Evolutionary conservation across 2,797 vertebrate species (phyloP), one percentile per base, ranked within the genome.

Genomic region (Bovichtus variegatus): DNA sequence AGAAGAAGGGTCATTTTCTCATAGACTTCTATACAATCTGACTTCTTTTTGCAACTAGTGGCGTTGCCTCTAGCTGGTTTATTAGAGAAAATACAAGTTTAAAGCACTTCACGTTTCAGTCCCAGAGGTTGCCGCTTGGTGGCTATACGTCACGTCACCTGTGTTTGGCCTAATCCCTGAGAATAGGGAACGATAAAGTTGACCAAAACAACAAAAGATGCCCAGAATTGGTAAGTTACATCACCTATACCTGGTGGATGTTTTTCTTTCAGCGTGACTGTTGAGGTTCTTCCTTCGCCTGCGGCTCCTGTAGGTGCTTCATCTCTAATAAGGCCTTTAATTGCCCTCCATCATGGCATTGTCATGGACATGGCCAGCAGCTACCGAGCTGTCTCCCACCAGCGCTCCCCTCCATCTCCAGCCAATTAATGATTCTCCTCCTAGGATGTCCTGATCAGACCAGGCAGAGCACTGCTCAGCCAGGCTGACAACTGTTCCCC

Each of bases 341-440:
- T 89, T 87, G 78, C 62, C 70, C 57, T 41, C 79, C 86, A 84
- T 81, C 77, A 72, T 76, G 82, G 63, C 72, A 74, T 51, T 59
- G 61, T 88, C 70, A 74, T 72, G 61, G 70, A 81, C 82, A 62
- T 64, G 41, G 54, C 75, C 70, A 41, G 73, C 66, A 72, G 81
- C 79, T 74, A 29, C 61, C 63, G 62, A 84, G 81, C 73, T 13
- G 66, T 61, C 80, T 78, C 75, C 72, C 87, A 60, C 54, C 63
- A 41, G 61, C 47, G 62, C 54, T 63, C 61, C 74, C 41, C 64
- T 80, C 77, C 87, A 87, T 89, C 89, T 87, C 73, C 49, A 92
- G 91, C 91, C 91, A 94, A 93, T 94, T 94, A 93, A 85, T 31
- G 77, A 86, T 82, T 90, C 87, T 88, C 83, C 88, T 91, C 83